Evolutionary conservation across 2,888 invertebrate genomes (phyloP).

Genomic region (Drosophila imparisetae): DNA sequence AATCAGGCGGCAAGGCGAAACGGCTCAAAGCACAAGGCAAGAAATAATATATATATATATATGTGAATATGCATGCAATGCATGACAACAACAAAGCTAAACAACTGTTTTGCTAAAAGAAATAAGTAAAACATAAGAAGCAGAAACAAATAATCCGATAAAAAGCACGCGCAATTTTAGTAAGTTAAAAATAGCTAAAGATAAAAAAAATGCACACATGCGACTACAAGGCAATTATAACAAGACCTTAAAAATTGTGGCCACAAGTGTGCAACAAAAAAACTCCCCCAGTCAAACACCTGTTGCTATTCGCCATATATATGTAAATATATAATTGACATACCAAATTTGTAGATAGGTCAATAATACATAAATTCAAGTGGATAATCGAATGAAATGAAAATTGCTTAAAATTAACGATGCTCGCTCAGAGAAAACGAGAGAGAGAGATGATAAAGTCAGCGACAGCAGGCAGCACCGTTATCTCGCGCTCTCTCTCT

Average conservation of each 20-base stretch:
- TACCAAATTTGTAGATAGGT: not conserved
- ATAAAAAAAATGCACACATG: conserved; percentile 42
- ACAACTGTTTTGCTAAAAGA: conserved; percentile 21
- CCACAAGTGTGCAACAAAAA: not conserved
- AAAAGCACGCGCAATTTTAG: conserved; percentile 30
- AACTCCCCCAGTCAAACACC: conserved; percentile 1
- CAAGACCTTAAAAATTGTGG: conserved; percentile 47
- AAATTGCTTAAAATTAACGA: conserved; percentile 7
- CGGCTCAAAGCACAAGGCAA: conserved; percentile 37
- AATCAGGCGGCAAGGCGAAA: conserved; percentile 51
- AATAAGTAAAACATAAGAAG: conserved; percentile 1
- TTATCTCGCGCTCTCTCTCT: not conserved
- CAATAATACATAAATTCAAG: conserved; percentile 1
- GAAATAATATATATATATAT: conserved; percentile 7
- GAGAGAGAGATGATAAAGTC: not conserved
- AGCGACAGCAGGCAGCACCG: not conserved
- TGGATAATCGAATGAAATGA: not conserved
- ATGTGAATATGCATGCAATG: conserved; percentile 20
- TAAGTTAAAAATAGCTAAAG: conserved; percentile 42
- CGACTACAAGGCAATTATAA: conserved; percentile 41
- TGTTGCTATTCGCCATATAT: conserved; percentile 1
- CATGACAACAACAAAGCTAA: conserved; percentile 15
- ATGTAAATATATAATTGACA: not conserved
- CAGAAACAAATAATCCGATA: conserved; percentile 14
- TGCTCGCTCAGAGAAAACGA: not conserved